Percentiles rank a stretch among this genome's conserved stretches.
These are phyloP conservation scores for Capricornis sumatraensis DNA, from an alignment of 2,113 vertebrate species.

Conservation along the genomic window DNA sequence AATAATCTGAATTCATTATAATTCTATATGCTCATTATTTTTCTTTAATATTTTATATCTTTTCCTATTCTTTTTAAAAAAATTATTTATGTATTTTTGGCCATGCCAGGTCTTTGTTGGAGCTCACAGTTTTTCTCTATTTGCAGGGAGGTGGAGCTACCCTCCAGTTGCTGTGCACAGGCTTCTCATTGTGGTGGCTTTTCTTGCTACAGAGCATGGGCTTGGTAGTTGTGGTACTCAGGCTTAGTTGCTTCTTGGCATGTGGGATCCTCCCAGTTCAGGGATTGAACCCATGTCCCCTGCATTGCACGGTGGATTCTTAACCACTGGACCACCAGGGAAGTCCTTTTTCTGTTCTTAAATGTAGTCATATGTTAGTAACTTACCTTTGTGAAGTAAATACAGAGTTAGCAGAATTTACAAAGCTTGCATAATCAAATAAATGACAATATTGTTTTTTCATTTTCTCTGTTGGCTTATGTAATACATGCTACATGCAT, in stretches of 20 bases:
- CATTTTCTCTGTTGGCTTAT: neutral
- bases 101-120: neutral
- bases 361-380: neutral
- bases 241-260: neutral
- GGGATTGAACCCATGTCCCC: neutral
- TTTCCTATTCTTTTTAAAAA: neutral
- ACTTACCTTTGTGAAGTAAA: neutral
- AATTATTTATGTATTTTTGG: neutral
- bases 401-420: neutral
- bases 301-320: neutral
- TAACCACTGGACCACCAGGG: neutral
- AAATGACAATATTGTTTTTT: neutral
- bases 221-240: neutral
- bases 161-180: fast-evolving
- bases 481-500: neutral
- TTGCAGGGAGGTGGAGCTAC: neutral
- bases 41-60: neutral
- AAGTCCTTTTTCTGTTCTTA: neutral
- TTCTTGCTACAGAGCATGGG: fast-evolving
- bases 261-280: neutral
- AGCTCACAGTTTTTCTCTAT: neutral
- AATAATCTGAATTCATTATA: neutral
- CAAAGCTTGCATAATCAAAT: neutral
- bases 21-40: neutral
- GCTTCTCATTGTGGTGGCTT: neutral